Evolutionary conservation across 2,888 invertebrate species (phyloP), one percentile per base, ranked within the genome.

Genomic region (Polydrusus pterygomalis): DNA sequence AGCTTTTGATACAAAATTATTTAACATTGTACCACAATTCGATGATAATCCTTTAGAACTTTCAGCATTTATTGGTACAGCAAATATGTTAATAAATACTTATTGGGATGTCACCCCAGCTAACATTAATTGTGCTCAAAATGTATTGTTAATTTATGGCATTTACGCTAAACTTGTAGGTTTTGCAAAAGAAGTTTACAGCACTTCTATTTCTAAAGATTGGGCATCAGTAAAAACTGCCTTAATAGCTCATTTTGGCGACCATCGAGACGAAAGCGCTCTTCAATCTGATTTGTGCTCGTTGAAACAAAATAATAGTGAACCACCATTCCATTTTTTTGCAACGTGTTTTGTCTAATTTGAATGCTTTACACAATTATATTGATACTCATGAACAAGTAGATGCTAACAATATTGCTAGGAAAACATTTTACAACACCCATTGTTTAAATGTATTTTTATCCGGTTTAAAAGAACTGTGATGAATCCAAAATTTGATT

Each of bases 201-300:
- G 17, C n/a, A 47, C n/a, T 47, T 47, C 15, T 17, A 47, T 47
- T 47, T 47, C 47, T 47, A 47, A 47, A 47, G 47, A 47, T 15
- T 47, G n/a, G 47, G 47, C 47, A 47, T n/a, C 15, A 3, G 47
- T 47, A 15, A 47, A 47, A 47, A 15, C 2, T 8, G 47, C n/a
- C 2, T 47, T 47, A 47, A 15, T 47, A 10, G 15, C 15, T 10
- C 47, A 47, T 15, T 47, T 47, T 47, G n/a, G 30, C 30, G 30
- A 30, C 15, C n/a, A 47, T 47, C 15, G n/a, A 3, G n/a, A 47
- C 15, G 47, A 47, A n/a, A 47, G n/a, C 15, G 15, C 15, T 7
- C 15, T 47, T 2, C 7, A 15, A 5, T 15, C 15, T 17, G 47
- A 47, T 15, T 47, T 47, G 15, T 11, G 15, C 15, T 8, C 3